phyloP scores from a whole-genome alignment of 2,113 vertebrate genomes.

The Panurus biarmicus region DNA sequence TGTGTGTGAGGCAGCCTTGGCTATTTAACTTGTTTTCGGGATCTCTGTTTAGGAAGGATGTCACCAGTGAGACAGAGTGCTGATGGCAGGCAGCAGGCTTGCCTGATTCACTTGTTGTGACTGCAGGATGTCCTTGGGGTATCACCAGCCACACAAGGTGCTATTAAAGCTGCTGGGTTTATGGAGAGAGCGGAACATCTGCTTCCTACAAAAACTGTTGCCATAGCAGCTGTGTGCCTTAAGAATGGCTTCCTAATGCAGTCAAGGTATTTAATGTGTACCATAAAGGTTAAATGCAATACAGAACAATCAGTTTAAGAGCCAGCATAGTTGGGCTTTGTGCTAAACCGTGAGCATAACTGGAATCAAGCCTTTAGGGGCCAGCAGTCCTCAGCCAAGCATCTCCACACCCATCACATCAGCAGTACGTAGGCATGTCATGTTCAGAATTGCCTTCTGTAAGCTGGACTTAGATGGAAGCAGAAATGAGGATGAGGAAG shows the following conservation, averaged over 20 bases:
- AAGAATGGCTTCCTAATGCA: not conserved
- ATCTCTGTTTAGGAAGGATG: not conserved
- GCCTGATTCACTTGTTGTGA: not conserved
- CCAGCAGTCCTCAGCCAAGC: not conserved
- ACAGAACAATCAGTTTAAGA: not conserved
- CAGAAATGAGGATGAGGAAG: not conserved
- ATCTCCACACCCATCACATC: not conserved
- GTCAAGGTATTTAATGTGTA: not conserved
- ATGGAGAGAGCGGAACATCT: not conserved
- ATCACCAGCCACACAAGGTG: not conserved
- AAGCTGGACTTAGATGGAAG: not conserved
- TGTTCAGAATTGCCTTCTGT: not conserved
- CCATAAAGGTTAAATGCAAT: not conserved
- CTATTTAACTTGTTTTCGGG: not conserved
- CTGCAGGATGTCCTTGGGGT: not conserved
- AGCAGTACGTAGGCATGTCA: accelerated
- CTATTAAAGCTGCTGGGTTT: not conserved
- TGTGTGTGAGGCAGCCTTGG: not conserved
- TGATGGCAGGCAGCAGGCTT: not conserved
- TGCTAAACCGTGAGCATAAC: not conserved
- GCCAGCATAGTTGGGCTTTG: not conserved
- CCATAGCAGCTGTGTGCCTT: not conserved
- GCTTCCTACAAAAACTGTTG: not conserved
- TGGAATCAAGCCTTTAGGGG: not conserved
- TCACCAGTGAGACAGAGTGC: not conserved